Evolutionary conservation across 2,797 vertebrate species (phyloP), one percentile per base, ranked within the genome.

Genomic region (Hozukius guyotensis): DNA sequence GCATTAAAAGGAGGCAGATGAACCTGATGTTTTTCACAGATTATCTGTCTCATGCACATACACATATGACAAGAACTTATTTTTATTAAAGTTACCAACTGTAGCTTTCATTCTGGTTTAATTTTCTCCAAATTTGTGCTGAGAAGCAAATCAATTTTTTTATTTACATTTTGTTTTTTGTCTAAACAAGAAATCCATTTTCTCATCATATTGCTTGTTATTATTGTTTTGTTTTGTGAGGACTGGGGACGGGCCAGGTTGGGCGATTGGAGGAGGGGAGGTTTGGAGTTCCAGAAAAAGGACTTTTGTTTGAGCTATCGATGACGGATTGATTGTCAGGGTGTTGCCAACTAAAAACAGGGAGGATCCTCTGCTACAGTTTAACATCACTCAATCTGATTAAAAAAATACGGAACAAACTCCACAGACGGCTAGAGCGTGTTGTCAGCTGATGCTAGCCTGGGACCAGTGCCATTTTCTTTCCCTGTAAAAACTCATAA

Each of bases 401-500:
- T 68, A 1, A 32, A 18, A 77, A 61, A 78, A 36, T 38, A 25
- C 6, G 64, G 24, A 16, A 22, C 7, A 36, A 66, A 59, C 38
- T 34, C 32, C 12, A 7, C 27, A 62, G 65, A 74, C 60, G 27
- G 55, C 72, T 31, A 4, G 11, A 75, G 57, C 3, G 0, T 7
- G 2, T 55, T 22, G 38, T 62, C 55, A 32, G 22, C 24, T 60
- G 14, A 10, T 34, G 27, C 31, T 63, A 66, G 20, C 49, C 68
- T 31, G 71, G 59, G 49, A 89, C 60, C 75, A 67, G 89, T 86
- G 89, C 87, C 84, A 85, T 82, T 80, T 85, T 62, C 34, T 36
- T 62, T 77, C 36, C 24, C 20, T 59, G 24, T 36, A 56, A 79
- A 83, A 83, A 32, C 60, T 61, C 38, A 42, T 49, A 82, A 67